Evolutionary conservation across 1,140 invertebrate species (phyloP), one percentile per base, ranked within the genome.

Genomic region (Lasaia peninsularis): DNA sequence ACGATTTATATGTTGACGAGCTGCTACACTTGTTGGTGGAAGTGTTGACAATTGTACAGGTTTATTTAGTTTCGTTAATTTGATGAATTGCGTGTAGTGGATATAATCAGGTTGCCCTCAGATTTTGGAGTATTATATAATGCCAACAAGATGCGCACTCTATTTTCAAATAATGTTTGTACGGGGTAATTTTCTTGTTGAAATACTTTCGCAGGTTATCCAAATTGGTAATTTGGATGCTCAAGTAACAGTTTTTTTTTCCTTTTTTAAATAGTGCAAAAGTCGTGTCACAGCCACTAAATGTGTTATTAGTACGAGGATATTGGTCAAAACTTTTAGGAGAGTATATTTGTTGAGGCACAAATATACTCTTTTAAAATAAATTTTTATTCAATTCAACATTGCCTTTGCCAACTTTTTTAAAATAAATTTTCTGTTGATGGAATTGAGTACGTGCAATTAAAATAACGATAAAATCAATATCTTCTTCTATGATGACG

Each of bases 211-310:
- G 57, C 65, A 73, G 62, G 63, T 75, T 62, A 69, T 73, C 68
- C 14, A 71, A 73, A 68, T 67, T 34, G 14, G 67, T 12, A 62
- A 62, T 62, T 70, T 70, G 70, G 66, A 65, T 60, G 52, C 40
- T 67, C 31, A 63, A 56, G 12, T 57, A 62, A 71, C 49, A 58
- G 60, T 67, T 63, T 65, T 65, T 78, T n/a, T 79, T 78, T 51
- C 66, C 66, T 60, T 73, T 73, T 68, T 71, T 73, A 71, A 71
- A 80, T 34, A 80, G 65, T 40, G 75, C 71, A 68, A 74, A 82
- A 63, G 68, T 79, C 20, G 73, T 80, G 53, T 81, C 78, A 67
- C 78, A 77, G 37, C 75, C 77, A 65, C 56, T 77, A n/a, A 80
- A 67, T 63, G 78, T 77, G 57, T 71, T 68, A 71, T 72, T 71